phyloP scores from a whole-genome alignment of 2,113 vertebrate species.

The Sylvilagus bachmani region DNA sequence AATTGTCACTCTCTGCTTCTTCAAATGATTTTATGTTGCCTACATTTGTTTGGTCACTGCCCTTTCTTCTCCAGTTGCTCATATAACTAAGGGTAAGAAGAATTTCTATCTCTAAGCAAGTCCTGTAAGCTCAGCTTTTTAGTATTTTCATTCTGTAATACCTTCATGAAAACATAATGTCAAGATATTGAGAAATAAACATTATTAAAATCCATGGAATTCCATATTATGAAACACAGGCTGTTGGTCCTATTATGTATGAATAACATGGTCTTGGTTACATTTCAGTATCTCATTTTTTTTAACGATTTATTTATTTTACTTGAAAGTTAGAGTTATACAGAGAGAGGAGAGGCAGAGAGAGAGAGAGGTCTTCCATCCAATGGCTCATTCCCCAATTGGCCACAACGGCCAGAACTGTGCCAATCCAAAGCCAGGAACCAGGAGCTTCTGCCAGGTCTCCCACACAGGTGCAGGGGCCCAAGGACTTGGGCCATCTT shows the following conservation, averaged over 20 bases:
- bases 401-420: too few species aligned
- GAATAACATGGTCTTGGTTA: conserved; percentile 10
- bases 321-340: too few species aligned
- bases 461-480: too few species aligned
- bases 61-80: conserved; percentile 17
- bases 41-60: not conserved
- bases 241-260: not conserved
- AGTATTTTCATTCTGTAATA: conserved; percentile 47
- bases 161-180: not conserved
- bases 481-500: too few species aligned
- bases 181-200: conserved; percentile 34
- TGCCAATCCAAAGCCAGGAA: too few species aligned
- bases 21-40: not conserved
- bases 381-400: too few species aligned
- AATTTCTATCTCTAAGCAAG: not conserved
- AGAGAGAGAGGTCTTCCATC: too few species aligned
- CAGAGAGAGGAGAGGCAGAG: too few species aligned
- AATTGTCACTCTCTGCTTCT: not conserved
- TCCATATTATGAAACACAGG: not conserved
- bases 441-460: too few species aligned
- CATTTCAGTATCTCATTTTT: not conserved
- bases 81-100: not conserved
- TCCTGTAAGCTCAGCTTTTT: not conserved
- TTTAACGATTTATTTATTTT: too few species aligned
- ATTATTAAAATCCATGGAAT: conserved; percentile 34